Evolutionary conservation across 2,888 invertebrate genomes (phyloP), one percentile per base, ranked within the genome.

Genomic region (Cybosia mesomella): DNA sequence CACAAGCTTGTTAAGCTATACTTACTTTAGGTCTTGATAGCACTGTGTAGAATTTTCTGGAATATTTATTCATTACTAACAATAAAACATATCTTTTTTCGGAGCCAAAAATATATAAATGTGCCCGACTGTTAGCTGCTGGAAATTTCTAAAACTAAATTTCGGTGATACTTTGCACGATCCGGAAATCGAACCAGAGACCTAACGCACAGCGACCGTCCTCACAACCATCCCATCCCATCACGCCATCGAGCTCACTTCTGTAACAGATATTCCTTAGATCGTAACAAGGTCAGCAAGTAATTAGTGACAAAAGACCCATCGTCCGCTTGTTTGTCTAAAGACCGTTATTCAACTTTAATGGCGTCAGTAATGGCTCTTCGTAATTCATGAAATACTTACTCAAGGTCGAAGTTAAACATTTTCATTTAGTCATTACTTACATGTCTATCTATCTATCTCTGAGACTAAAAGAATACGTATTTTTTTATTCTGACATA

Each of bases 231-330:
- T 18, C 18, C 2, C 7, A 43, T n/a, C n/a, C 43, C n/a, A 18
- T n/a, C 49, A 2, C n/a, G 43, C 18, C 5, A n/a, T n/a, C n/a
- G n/a, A 43, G 7, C 5, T 18, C 5, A 43, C 43, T 43, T 43
- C 18, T 18, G 18, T 43, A 43, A 15, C 39, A 18, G 18, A 43
- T 18, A 43, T 43, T 18, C 43, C 43, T 49, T 49, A 49, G 49
- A 49, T 49, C 49, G n/a, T 32, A n/a, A n/a, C 58, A 58, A 58
- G 58, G 58, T 58, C 32, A 58, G 58, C 28, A n/a, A 64, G 65
- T 32, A 66, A 74, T 71, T 57, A 59, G 60, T 66, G 7, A 43
- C 57, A 43, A 64, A 57, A 75, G 28, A 75, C 22, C 13, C 36
- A 58, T 61, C 43, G 57, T 49, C 28, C 43, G 13, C 24, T 21